Percentiles rank a stretch among this genome's conserved stretches.
Evolutionary conservation across 2,888 invertebrate genomes (phyloP).

Genomic region (Eledona agricola): DNA sequence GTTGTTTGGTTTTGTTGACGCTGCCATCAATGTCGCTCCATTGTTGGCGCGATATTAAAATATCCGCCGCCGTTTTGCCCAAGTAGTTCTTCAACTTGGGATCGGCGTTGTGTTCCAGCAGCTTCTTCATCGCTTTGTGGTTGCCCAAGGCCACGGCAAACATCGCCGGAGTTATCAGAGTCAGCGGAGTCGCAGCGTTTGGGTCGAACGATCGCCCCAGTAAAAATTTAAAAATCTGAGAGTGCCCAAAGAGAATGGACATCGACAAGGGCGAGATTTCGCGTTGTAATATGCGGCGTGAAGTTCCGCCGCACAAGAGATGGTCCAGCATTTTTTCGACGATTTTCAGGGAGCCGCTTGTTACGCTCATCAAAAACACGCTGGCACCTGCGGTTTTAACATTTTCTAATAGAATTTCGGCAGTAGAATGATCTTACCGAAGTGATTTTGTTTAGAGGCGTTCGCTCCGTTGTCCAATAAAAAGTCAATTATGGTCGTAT

Average conservation of each 20-base stretch:
- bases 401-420: constrained; percentile 5
- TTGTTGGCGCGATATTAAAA: constrained; percentile 40
- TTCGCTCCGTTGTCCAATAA: constrained; percentile 55
- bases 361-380: constrained; percentile 54
- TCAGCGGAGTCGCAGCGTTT: constrained; percentile 45
- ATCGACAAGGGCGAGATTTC: constrained; percentile 55
- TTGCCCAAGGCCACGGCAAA: constrained; percentile 55
- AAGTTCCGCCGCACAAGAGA: constrained; percentile 55
- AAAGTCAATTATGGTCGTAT: constrained; percentile 49
- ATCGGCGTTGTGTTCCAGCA: constrained; percentile 49
- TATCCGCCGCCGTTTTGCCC: constrained; percentile 47
- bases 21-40: constrained; percentile 11
- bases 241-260: constrained; percentile 53
- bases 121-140: constrained; percentile 42
- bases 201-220: constrained; percentile 51
- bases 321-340: constrained; percentile 53
- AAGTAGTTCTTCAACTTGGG: constrained; percentile 44
- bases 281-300: constrained; percentile 54
- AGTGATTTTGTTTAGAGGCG: constrained; percentile 54
- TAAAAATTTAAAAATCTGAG: constrained; percentile 52
- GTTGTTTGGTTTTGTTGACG: constrained; percentile 2
- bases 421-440: constrained; percentile 49
- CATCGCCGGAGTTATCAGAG: constrained; percentile 58
- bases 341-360: constrained; percentile 54
- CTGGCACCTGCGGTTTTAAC: constrained; percentile 51